Evolutionary conservation across 2,888 invertebrate species (phyloP), one percentile per base, ranked within the genome.

Genomic region (Polyploca ridens): DNA sequence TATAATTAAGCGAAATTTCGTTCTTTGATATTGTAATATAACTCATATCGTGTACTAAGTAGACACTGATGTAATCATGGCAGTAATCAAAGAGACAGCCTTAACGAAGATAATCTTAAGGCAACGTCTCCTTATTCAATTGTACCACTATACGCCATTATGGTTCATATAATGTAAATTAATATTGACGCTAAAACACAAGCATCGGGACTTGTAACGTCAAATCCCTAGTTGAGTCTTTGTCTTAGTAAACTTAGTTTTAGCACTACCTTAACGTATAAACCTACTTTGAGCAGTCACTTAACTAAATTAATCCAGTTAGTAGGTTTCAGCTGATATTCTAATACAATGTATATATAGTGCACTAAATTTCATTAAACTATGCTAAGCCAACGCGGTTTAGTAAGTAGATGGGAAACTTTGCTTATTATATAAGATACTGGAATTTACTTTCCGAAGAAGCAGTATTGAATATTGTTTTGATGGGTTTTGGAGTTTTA

Each of bases 301-400:
- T 54, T 54, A 19, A 54, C 54, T 54, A 54, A 19, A 54, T 54
- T 54, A 54, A 54, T 54, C 54, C 54, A 54, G 54, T 54, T 54
- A 54, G 54, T 19, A n/a, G 16, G 19, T 19, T 54, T 19, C 54
- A 4, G 54, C 19, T 41, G 41, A 61, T 61, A 61, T 61, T 61
- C 61, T 44, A 61, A 41, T 41, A 33, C 41, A 27, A 44, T 59
- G 33, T 44, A 19, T 54, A 54, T 49, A 49, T 54, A 54, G 54
- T 61, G 61, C 41, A 61, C 41, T 19, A 60, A 60, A 60, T 61
- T 61, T 44, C 41, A 41, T 61, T 61, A 61, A 61, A 54, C 54
- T 54, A 54, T n/a, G 54, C 54, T 54, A 54, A 54, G 19, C 16
- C 54, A 19, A 19, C 54, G 19, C 19, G 10, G 61, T 19, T 44